Evolutionary conservation across 2,888 invertebrate species (phyloP).

Genomic region (Apamea anceps): DNA sequence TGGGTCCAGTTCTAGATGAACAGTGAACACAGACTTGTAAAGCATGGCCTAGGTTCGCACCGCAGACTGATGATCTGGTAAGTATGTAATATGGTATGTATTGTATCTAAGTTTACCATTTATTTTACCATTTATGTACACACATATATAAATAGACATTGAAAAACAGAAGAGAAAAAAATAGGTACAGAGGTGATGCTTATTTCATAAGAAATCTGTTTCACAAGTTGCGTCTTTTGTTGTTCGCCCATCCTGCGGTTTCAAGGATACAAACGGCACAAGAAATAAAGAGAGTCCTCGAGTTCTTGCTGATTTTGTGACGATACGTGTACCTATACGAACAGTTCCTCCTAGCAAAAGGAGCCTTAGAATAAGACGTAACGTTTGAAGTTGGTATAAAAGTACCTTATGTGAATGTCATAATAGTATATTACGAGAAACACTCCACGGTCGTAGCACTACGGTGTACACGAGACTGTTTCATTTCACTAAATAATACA

Average conservation of each 20-base stretch:
- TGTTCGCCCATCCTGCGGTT: background rate
- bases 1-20: background rate
- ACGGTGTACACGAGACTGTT: constrained; percentile 22
- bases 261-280: too few relatives aligned
- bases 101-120: too few relatives aligned
- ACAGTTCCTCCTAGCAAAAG: background rate
- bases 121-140: too few relatives aligned
- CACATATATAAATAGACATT: too few relatives aligned
- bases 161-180: too few relatives aligned
- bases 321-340: background rate
- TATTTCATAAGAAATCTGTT: too few relatives aligned
- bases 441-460: background rate
- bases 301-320: background rate
- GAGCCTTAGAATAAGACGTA: background rate
- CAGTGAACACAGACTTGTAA: background rate
- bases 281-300: background rate
- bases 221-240: background rate
- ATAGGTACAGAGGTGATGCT: too few relatives aligned
- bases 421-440: background rate
- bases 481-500: constrained; percentile 65
- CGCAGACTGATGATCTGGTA: background rate
- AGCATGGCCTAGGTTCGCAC: background rate
- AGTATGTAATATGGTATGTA: background rate
- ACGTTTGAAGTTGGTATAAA: constrained; percentile 16
- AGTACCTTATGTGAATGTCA: background rate